Percentiles rank a stretch among this genome's conserved stretches.
These are phyloP conservation scores for Mionectes macconnelli DNA, from an alignment of 2,113 vertebrate species.

Conservation along the genomic window DNA sequence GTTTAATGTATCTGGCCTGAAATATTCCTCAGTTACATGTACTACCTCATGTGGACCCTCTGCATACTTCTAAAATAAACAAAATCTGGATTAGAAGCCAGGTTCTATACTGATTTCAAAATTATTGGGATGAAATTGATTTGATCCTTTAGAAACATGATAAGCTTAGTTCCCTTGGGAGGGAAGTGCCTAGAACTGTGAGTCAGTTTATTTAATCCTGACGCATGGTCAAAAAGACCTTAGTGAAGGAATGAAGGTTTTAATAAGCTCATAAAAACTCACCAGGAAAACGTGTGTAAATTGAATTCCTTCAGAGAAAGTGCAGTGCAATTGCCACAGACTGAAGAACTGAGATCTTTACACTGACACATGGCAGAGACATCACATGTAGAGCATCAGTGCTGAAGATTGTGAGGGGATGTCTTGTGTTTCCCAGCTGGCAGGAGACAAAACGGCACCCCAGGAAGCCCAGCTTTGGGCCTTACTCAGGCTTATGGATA, in stretches of 20 bases:
- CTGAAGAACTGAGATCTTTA: background rate
- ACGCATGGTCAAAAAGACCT: background rate
- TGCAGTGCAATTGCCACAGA: background rate
- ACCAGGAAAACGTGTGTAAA: background rate
- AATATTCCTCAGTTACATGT: background rate
- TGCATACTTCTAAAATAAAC: background rate
- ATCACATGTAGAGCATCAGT: rapidly evolving
- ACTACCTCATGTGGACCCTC: background rate
- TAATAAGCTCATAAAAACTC: background rate
- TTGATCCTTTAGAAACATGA: background rate
- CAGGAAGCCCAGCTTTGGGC: background rate
- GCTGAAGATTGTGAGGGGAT: background rate
- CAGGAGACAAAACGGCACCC: background rate
- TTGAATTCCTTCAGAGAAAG: background rate
- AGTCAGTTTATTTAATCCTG: background rate
- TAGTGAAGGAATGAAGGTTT: background rate
- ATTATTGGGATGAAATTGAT: background rate
- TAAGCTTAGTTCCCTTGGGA: background rate
- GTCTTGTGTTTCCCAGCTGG: background rate
- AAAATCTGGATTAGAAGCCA: background rate
- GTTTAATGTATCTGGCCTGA: background rate
- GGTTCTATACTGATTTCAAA: background rate
- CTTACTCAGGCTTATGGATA: background rate
- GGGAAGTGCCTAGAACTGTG: background rate
- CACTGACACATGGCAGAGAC: rapidly evolving